Percentiles rank a stretch among this genome's conserved stretches.
phyloP scores from a whole-genome alignment of 53 echinoderm and acorn worm species.

The Astropecten irregularis region DNA sequence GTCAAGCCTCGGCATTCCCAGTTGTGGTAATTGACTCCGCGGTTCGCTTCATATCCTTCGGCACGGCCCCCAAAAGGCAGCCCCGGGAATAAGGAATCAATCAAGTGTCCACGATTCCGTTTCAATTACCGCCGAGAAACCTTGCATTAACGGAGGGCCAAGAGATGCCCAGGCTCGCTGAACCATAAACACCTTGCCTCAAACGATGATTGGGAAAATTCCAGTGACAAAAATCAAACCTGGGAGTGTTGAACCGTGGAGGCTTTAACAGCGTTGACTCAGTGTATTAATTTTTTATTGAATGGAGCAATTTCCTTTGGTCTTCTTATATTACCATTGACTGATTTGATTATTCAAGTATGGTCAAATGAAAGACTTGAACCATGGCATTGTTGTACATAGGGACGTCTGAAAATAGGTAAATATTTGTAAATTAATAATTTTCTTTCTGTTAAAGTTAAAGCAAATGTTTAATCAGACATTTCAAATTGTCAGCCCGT shows the following conservation, averaged over 20 bases:
- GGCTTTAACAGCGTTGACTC: too few species aligned
- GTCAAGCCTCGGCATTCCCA: not conserved
- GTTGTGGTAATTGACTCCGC: not conserved
- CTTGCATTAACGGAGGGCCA: not conserved
- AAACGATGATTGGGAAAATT: not conserved
- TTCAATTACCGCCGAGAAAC: not conserved
- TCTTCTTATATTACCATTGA: too few species aligned
- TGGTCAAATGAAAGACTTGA: too few species aligned
- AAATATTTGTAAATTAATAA: too few species aligned
- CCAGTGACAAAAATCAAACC: not conserved
- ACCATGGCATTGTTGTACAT: too few species aligned
- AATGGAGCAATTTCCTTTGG: not conserved
- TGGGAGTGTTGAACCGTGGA: not conserved
- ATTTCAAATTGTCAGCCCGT: too few species aligned
- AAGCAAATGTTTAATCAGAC: too few species aligned
- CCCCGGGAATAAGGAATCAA: not conserved
- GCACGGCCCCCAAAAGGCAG: not conserved
- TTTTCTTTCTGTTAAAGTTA: too few species aligned
- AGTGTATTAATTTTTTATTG: not conserved
- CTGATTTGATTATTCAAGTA: too few species aligned
- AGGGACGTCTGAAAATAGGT: too few species aligned
- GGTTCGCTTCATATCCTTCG: not conserved
- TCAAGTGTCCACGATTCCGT: not conserved
- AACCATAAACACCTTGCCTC: not conserved
- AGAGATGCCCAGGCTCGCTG: not conserved